Conservation (phyloP, 1,140 invertebrate species). For the Rhagoletis pomonella region DNA sequence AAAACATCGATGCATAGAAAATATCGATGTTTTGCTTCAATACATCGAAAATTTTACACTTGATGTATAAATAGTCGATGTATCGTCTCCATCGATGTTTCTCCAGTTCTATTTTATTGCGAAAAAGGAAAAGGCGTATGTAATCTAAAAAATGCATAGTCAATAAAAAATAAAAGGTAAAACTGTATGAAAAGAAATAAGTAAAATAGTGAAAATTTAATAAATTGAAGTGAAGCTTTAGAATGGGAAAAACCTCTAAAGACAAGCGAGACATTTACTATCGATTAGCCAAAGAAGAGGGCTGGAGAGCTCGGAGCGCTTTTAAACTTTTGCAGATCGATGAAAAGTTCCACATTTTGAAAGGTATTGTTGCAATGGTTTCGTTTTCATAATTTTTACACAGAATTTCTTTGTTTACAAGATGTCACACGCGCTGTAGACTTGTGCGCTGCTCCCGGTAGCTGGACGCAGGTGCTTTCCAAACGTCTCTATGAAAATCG, state of each 20-base stretch:
- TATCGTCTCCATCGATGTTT: no score
- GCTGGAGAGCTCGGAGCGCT: constrained; percentile 97
- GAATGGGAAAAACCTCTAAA: constrained; percentile 98
- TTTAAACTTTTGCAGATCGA: constrained; percentile 99
- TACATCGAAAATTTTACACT: no score
- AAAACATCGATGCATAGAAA: no score
- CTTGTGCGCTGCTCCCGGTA: constrained; percentile 97
- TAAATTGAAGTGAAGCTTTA: background rate
- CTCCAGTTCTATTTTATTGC: no score
- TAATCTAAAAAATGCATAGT: no score
- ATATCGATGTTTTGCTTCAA: no score
- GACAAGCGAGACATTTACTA: constrained; percentile 99
- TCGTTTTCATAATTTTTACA: background rate
- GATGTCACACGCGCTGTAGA: constrained; percentile 96
- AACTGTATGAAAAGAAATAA: no score
- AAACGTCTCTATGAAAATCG: constrained; percentile 81
- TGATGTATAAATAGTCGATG: no score
- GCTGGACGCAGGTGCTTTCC: constrained; percentile 98
- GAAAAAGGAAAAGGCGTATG: no score
- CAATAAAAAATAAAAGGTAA: no score
- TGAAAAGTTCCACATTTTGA: constrained; percentile 94
- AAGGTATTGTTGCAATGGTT: constrained; percentile 77
- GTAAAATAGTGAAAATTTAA: no score
- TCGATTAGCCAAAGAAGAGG: constrained; percentile 97
- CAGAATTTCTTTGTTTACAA: constrained; percentile 65